A percentile compares a stretch with the other conserved stretches of the same genome.
Evolutionary conservation across 2,797 vertebrate species (phyloP).

Genomic region (Hippocampus kuda): DNA sequence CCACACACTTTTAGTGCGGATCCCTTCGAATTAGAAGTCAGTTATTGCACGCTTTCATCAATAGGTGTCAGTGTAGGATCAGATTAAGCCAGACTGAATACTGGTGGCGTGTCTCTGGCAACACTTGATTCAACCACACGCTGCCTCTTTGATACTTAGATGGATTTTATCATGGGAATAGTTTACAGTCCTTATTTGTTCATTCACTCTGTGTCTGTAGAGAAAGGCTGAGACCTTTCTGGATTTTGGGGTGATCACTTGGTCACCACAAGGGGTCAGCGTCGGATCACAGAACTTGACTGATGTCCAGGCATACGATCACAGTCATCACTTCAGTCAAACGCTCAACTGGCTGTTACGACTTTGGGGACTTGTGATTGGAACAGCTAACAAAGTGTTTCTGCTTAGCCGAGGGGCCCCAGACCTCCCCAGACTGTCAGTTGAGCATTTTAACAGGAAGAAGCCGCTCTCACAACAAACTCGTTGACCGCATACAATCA

Average conservation of each 20-base stretch:
- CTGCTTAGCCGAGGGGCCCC: background rate
- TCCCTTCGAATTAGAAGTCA: background rate
- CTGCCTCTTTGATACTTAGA: background rate
- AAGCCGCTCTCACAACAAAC: conserved; percentile 7
- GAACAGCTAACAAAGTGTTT: background rate
- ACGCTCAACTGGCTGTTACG: background rate
- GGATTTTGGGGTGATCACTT: background rate
- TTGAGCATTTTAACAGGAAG: background rate
- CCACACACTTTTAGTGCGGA: background rate
- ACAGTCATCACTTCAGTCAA: background rate
- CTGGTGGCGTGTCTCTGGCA: background rate
- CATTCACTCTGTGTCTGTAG: background rate
- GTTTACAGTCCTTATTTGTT: too few species aligned
- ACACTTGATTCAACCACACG: background rate
- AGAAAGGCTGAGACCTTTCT: background rate
- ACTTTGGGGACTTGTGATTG: background rate
- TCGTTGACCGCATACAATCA: conserved; percentile 11
- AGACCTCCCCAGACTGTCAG: background rate
- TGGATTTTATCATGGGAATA: background rate
- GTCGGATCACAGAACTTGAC: background rate
- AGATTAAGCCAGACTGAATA: background rate
- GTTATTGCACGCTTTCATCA: background rate
- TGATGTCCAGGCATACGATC: background rate
- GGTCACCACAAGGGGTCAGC: background rate
- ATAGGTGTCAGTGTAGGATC: background rate